Conservation (phyloP, 2,113 vertebrate species). For the Marmota flaviventris region DNA sequence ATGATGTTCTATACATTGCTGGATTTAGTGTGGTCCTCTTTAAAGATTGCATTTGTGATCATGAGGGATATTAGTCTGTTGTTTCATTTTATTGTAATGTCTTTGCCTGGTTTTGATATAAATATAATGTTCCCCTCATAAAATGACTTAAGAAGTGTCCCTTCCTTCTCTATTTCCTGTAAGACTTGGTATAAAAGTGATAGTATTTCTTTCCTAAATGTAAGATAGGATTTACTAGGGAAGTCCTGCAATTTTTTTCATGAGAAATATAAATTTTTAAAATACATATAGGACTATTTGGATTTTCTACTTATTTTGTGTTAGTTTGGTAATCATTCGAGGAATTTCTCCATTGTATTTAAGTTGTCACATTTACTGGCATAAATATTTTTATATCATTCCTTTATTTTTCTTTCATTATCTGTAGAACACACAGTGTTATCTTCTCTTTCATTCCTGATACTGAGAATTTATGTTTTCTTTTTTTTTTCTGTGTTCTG, state of each 20-base stretch:
- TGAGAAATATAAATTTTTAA: background rate
- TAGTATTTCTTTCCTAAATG: background rate
- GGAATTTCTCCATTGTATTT: background rate
- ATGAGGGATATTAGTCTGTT: background rate
- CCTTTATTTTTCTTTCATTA: background rate
- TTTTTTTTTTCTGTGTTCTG: background rate
- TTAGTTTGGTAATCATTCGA: background rate
- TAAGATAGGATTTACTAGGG: background rate
- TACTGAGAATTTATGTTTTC: background rate
- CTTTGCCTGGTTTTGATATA: too few relatives aligned
- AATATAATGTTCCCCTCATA: too few relatives aligned
- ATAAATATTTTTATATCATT: background rate
- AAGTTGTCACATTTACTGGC: background rate
- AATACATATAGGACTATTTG: background rate
- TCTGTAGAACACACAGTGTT: background rate
- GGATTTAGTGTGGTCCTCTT: background rate
- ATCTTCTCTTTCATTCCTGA: background rate
- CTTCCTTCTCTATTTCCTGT: background rate
- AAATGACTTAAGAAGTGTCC: too few relatives aligned
- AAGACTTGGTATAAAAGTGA: background rate
- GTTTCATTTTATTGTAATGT: background rate
- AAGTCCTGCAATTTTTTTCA: background rate
- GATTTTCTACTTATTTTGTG: background rate
- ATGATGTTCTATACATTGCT: background rate
- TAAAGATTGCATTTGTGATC: background rate